A percentile compares a stretch with the other conserved stretches of the same genome.
These are phyloP conservation scores for Morus bassanus DNA, from an alignment of 2,797 vertebrate species.

Conservation along the genomic window DNA sequence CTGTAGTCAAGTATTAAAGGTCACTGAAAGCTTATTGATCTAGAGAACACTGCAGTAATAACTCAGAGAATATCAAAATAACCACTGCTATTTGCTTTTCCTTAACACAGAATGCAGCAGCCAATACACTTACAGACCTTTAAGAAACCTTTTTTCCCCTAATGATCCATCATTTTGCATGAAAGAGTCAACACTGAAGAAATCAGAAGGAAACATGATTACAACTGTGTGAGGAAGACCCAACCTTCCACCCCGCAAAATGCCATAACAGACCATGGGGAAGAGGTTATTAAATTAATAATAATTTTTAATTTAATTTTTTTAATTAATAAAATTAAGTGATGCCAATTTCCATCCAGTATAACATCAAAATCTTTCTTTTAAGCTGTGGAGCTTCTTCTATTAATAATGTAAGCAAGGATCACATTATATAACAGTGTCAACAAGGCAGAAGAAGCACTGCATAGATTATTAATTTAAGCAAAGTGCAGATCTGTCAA, in stretches of 20 bases:
- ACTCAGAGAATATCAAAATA: neutral
- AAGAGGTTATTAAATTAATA: neutral
- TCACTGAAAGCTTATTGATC: conserved; percentile 19
- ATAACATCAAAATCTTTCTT: neutral
- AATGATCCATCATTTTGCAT: neutral
- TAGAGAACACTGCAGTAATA: neutral
- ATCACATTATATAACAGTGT: neutral
- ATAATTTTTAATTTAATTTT: neutral
- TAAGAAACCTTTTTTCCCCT: neutral
- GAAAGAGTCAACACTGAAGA: neutral
- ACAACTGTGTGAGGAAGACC: neutral
- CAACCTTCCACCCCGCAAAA: neutral
- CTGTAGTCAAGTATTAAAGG: neutral
- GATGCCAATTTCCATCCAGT: neutral
- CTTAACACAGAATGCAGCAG: neutral
- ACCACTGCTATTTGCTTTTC: neutral
- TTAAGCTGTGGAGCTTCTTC: neutral
- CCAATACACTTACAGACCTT: neutral
- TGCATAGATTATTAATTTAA: neutral
- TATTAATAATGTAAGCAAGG: neutral
- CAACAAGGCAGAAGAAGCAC: neutral
- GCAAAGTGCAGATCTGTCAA: neutral
- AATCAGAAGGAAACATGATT: neutral
- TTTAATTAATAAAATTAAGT: neutral
- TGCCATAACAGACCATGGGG: neutral